phyloP scores from a whole-genome alignment of 2,888 invertebrate genomes.

The Campaea margaritaria region DNA sequence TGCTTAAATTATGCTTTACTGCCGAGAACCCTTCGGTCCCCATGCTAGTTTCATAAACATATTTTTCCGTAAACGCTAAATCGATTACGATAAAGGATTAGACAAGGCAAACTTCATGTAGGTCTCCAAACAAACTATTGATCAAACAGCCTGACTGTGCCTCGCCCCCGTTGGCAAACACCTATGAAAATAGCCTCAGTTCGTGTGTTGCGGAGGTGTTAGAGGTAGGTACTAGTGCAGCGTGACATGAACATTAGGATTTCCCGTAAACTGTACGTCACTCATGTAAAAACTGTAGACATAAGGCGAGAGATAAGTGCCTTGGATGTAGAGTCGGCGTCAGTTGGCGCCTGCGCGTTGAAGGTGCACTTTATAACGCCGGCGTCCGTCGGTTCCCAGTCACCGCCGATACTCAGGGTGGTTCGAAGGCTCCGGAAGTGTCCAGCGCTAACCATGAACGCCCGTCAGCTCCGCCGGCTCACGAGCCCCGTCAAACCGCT shows the following conservation, averaged over 20 bases:
- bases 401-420: slow-evolving; percentile 41
- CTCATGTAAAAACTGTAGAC: slow-evolving; percentile 65
- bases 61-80: slow-evolving; percentile 1
- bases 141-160: slow-evolving; percentile 26
- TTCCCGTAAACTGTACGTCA: slow-evolving; percentile 62
- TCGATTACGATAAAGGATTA: slow-evolving; percentile 12
- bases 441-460: slow-evolving; percentile 62
- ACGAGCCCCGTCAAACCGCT: slow-evolving; percentile 57
- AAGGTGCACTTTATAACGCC: slow-evolving; percentile 56
- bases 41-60: not conserved
- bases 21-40: too few species aligned
- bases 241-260: slow-evolving; percentile 50
- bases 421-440: slow-evolving; percentile 21
- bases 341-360: slow-evolving; percentile 78
- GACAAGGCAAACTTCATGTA: slow-evolving; percentile 18
- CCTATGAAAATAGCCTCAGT: slow-evolving; percentile 21
- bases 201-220: slow-evolving; percentile 30
- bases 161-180: slow-evolving; percentile 30
- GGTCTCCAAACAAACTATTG: slow-evolving; percentile 19
- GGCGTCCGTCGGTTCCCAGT: slow-evolving; percentile 49
- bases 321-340: slow-evolving; percentile 55
- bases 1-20: too few species aligned
- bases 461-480: slow-evolving; percentile 72
- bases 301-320: slow-evolving; percentile 70
- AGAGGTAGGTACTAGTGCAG: slow-evolving; percentile 23